Base-by-base conservation (phyloP, 1,140 invertebrate species). In the Apocrypta bakeri region DNA sequence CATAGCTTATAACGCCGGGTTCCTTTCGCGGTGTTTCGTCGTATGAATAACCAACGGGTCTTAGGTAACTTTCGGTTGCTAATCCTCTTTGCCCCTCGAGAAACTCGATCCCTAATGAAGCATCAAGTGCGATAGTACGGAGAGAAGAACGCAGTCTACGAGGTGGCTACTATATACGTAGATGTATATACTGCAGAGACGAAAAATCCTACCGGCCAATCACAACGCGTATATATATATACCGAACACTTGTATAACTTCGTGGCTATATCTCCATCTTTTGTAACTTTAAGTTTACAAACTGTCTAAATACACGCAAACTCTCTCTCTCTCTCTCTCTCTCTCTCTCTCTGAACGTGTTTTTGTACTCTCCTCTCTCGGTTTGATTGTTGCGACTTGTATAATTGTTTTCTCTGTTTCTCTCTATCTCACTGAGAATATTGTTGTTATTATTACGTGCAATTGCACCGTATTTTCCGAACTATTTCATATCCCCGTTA, bases 61-160 rank as follows among this genome's bases (percentile, higher is more conserved):
- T 71, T 71, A 37, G 72, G 33, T 66, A 78, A 78, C 76, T 78
- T 78, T 78, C 42, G 33, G 37, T 4, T 21, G 31, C 12, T 68
- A 48, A 68, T 78, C 76, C 42, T 17, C 42, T 48, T 48, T 2
- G 42, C 8, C 42, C 14, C 40, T 64, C 12, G 24, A 68, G 76
- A 69, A 78, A 78, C 76, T 69, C 64, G 76, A 78, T 78, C 64
- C 64, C 27, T 78, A 78, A 78, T 75, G 76, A 84, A 82, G 73
- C 84, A 80, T 79, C 66, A 64, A 81, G 42, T 78, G 76, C 78
- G 37, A 81, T n/a, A 66, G 48, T 79, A 17, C 1, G 61, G 61
- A 14, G 61, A n/a, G 1, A 21, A 0, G 21, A 64, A 17, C 11
- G 11, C 61, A 25, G n/a, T n/a, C 61, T 21, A 64, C 61, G 21